Evolutionary conservation across 1,140 invertebrate genomes (phyloP), one percentile per base, ranked within the genome.

Genomic region (Aphelinus atriplicis): DNA sequence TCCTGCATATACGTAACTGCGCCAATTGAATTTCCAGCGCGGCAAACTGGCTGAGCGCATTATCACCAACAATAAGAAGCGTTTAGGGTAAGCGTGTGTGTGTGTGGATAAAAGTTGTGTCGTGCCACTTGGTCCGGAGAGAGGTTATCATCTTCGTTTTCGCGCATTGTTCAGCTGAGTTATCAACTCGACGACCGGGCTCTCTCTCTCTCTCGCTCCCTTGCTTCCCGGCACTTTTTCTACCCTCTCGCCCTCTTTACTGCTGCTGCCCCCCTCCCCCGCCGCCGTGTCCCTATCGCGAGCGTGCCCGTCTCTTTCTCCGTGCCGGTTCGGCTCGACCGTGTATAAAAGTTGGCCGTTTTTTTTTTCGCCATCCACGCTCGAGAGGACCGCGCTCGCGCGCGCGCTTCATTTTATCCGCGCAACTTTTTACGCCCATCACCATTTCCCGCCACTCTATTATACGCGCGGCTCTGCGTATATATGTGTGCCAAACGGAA

Each of bases 391-490:
- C 55, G 2, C 66, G 10, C 55, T 1, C 42, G 66, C 7, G 71
- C 46, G 46, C 50, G 43, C 56, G 57, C 56, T 73, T 73, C 71
- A 58, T 72, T 65, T 72, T 73, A 73, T 73, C 57, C 26, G 55
- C 46, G 51, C 10, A 9, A 50, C 46, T 2, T 45, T 72, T 48
- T 57, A 1, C 1, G 10, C 56, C 10, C 56, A 50, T 10, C 3
- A 10, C 48, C 53, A 67, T 67, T 72, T 65, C 58, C 64, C 64
- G 67, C 56, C 58, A 67, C 71, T 67, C 64, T 67, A 67, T 73
- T 67, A 66, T 66, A 43, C 9, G 42, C 53, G n/a, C 10, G 56
- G 56, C 50, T 26, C 26, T 26, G 26, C 26, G 26, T 26, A 26
- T 26, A 26, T 26, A 26, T 26, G 26, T 26, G 26, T 26, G 26